Percentiles rank a stretch among this genome's conserved stretches.
Conservation (phyloP, 2,888 invertebrate species). For the Amphipoea lucens region DNA sequence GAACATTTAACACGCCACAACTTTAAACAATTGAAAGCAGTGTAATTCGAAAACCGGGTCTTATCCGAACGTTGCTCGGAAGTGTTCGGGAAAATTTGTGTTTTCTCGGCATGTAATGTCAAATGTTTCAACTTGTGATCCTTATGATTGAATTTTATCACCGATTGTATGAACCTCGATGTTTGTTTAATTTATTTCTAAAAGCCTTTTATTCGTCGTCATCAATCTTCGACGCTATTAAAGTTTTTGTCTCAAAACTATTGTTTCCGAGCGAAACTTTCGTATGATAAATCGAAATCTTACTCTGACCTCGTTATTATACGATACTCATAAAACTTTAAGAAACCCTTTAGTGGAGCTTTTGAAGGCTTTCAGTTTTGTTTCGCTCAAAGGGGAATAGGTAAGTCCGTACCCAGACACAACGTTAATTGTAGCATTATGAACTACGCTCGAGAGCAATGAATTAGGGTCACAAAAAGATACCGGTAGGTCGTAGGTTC, state of each 20-base stretch:
- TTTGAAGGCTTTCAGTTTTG: slow-evolving; percentile 26
- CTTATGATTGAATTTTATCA: slow-evolving; percentile 26
- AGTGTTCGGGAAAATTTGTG: slow-evolving; percentile 14
- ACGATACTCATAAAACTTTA: slow-evolving; percentile 44
- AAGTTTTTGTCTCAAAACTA: slow-evolving; percentile 36
- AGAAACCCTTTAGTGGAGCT: slow-evolving; percentile 43
- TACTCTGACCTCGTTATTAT: slow-evolving; percentile 21
- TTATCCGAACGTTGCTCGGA: slow-evolving; percentile 16
- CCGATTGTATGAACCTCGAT: slow-evolving; percentile 11
- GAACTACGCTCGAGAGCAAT: too few species aligned
- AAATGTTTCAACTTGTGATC: slow-evolving; percentile 39
- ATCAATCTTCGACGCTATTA: slow-evolving; percentile 26
- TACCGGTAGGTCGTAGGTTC: too few species aligned
- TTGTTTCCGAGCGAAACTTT: slow-evolving; percentile 29
- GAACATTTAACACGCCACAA: slow-evolving; percentile 6
- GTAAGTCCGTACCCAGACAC: too few species aligned
- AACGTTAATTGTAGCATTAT: too few species aligned
- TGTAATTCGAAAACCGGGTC: slow-evolving; percentile 14
- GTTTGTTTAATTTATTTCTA: slow-evolving; percentile 19
- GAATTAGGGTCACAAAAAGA: too few species aligned
- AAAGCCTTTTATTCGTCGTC: not conserved
- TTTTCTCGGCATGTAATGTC: slow-evolving; percentile 23
- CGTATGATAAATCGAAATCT: slow-evolving; percentile 19
- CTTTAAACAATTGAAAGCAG: slow-evolving; percentile 17
- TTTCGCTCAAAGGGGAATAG: slow-evolving; percentile 21